phyloP scores from a whole-genome alignment of 2,888 invertebrate genomes.

The Drosophila ustulata region DNA sequence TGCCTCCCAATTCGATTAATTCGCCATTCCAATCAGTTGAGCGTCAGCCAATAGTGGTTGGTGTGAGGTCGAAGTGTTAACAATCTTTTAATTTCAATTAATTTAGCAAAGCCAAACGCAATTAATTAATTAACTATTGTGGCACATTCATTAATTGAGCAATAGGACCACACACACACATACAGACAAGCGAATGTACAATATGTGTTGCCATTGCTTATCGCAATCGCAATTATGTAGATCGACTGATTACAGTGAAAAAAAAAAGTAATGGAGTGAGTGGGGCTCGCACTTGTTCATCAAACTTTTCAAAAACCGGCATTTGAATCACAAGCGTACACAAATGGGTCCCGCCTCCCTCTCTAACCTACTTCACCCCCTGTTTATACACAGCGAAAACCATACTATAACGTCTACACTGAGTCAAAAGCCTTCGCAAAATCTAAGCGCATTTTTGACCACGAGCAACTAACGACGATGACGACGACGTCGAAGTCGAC shows the following conservation, averaged over 20 bases:
- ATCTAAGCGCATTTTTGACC: conserved; percentile 33
- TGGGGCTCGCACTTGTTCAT: conserved; percentile 32
- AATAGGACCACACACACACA: conserved; percentile 26
- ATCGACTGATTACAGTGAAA: conserved; percentile 45
- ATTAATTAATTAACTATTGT: conserved; percentile 47
- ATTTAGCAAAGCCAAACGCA: conserved; percentile 20
- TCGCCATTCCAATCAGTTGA: conserved; percentile 18
- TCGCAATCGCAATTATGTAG: conserved; percentile 37
- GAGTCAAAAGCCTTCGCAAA: conserved; percentile 7
- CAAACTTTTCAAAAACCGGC: conserved; percentile 59
- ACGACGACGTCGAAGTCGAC: background rate
- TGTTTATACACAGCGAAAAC: background rate
- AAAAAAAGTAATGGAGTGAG: conserved; percentile 15
- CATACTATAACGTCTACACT: background rate
- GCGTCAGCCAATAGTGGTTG: background rate
- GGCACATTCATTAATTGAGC: conserved; percentile 41
- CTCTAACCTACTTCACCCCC: background rate
- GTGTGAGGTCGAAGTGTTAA: conserved; percentile 22
- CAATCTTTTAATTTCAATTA: conserved; percentile 45
- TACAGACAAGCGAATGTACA: background rate
- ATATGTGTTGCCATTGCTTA: conserved; percentile 26
- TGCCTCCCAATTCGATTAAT: conserved; percentile 24
- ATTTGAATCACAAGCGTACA: conserved; percentile 40
- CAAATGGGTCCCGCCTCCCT: background rate
- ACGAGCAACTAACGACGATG: conserved; percentile 13